Conservation (phyloP, 2,113 vertebrate species). For the Thomomys bottae region DNA sequence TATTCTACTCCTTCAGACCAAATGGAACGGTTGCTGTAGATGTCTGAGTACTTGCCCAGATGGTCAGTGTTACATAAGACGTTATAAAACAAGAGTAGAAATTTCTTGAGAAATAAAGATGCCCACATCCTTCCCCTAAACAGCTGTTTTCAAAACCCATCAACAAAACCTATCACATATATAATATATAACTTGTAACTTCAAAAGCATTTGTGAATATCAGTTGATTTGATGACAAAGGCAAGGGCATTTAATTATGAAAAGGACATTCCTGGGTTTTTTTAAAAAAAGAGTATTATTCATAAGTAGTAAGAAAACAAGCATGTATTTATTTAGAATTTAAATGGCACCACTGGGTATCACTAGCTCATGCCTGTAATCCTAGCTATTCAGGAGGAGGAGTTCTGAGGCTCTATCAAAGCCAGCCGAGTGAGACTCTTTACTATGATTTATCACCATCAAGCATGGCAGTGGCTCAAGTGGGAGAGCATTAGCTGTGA, state of each 20-base stretch:
- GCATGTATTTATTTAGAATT: neutral
- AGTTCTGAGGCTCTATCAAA: no score
- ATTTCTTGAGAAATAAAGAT: neutral
- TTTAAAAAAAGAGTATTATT: neutral
- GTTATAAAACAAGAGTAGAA: neutral
- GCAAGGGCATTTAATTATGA: neutral
- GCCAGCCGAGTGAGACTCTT: no score
- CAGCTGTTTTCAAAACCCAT: neutral
- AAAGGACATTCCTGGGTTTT: neutral
- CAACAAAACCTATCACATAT: neutral
- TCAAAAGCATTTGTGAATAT: neutral
- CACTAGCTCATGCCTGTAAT: no score
- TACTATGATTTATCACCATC: no score
- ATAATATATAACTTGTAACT: neutral
- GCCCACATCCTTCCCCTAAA: neutral
- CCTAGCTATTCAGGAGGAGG: no score
- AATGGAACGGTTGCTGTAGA: neutral
- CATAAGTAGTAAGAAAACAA: neutral
- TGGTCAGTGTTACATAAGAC: neutral
- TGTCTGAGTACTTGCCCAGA: accelerated
- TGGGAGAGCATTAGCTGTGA: no score
- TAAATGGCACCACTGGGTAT: neutral
- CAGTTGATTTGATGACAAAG: neutral
- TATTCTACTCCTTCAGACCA: neutral
- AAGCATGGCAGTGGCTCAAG: no score